phyloP scores from a whole-genome alignment of 2,113 vertebrate genomes.

The Callaeas wilsoni region DNA sequence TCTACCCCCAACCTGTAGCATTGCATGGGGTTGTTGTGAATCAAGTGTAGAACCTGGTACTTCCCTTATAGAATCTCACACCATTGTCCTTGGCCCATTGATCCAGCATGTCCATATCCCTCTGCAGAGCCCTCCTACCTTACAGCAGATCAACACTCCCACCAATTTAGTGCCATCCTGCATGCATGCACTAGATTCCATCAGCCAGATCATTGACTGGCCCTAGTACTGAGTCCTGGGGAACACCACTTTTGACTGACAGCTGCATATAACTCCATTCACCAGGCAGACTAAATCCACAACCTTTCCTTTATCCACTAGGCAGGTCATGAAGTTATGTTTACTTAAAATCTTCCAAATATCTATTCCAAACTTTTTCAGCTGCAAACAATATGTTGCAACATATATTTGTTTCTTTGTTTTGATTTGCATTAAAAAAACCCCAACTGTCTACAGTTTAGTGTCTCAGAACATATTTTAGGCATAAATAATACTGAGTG shows the following conservation, averaged over 20 bases:
- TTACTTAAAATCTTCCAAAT: background rate
- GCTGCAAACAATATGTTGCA: background rate
- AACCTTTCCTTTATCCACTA: background rate
- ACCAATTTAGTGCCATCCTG: background rate
- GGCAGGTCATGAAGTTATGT: background rate
- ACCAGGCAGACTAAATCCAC: background rate
- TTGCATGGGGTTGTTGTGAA: too few species aligned
- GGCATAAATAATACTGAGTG: background rate
- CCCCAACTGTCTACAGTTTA: background rate
- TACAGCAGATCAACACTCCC: background rate
- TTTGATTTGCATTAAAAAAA: background rate
- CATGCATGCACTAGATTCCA: too few species aligned
- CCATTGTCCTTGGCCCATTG: fast-evolving
- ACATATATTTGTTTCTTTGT: background rate
- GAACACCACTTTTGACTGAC: background rate
- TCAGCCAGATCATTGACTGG: background rate
- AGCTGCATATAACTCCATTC: background rate
- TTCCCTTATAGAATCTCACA: background rate
- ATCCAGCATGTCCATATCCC: background rate
- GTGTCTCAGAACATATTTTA: background rate
- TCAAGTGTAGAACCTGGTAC: fast-evolving
- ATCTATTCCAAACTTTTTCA: background rate
- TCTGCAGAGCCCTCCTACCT: background rate
- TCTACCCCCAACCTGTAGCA: background rate
- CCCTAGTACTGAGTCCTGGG: background rate